Evolutionary conservation across 2,797 vertebrate species (phyloP), one percentile per base, ranked within the genome.

Genomic region (Brachymystax lenok): DNA sequence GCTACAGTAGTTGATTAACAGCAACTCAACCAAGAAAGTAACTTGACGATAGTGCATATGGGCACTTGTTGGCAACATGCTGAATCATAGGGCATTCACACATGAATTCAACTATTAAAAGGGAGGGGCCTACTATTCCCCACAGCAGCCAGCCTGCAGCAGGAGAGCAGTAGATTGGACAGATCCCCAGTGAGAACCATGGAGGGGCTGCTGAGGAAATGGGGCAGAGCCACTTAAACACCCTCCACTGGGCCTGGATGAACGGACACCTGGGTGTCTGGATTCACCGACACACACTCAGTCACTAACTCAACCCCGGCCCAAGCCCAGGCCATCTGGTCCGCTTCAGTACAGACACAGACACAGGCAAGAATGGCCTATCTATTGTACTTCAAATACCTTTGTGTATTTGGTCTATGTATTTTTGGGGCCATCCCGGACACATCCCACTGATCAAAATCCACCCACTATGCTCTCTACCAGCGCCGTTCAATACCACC

Each of bases 221-320:
- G 80, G 85, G 76, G 75, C 74, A 75, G 52, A 83, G 79, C 59
- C 24, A 59, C 73, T 77, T 52, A 71, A 83, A 35, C 59, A 30
- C n/a, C 73, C 71, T 46, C 70, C 59, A 82, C 35, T 78, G 82
- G n/a, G 74, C 76, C 86, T 61, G 79, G 81, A 88, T 70, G 83
- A 80, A 79, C 28, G 74, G 82, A 80, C 84, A 88, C 79, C 85
- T 87, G 86, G 82, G 69, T 3, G 74, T 87, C 85, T 89, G 86
- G 83, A 79, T 83, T 69, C 74, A 67, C 75, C 83, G 79, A 69
- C 79, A 46, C 83, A 84, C 83, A 74, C 80, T 28, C 24, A 87
- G 87, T 88, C 76, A 87, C 83, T 87, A 8, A 17, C 24, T 19
- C 66, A 19, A 6, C 17, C 16, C 66, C 13, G 28, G 3, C n/a